These are phyloP conservation scores for Gymnorhina tibicen DNA, from an alignment of 2,113 vertebrate genomes.

Conservation along the genomic window DNA sequence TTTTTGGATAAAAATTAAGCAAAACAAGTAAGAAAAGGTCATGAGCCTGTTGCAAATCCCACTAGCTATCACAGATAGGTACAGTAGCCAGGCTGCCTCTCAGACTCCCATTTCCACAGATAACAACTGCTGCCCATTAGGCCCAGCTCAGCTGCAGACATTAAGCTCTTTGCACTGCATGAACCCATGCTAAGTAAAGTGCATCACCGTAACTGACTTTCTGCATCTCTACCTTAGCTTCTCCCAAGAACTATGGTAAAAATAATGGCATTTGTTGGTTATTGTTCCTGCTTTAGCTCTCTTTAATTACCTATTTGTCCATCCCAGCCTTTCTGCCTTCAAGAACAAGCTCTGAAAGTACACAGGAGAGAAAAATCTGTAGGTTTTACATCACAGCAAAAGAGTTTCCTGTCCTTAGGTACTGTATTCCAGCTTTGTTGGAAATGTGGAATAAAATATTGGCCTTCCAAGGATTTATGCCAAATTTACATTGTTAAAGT, in stretches of 20 bases:
- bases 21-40: conserved; percentile 26
- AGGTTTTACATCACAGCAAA: neutral
- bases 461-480: neutral
- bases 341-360: neutral
- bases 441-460: neutral
- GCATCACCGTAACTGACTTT: conserved; percentile 36
- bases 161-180: conserved; percentile 65
- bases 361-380: neutral
- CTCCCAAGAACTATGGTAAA: neutral
- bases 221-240: neutral
- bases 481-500: neutral
- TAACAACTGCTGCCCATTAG: conserved; percentile 56
- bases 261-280: conserved; percentile 15
- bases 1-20: conserved; percentile 1
- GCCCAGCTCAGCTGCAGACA: conserved; percentile 40
- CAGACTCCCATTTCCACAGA: conserved; percentile 31
- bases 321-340: neutral
- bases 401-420: neutral
- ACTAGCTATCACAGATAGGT: neutral
- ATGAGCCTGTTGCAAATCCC: neutral
- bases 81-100: neutral
- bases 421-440: neutral
- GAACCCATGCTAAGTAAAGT: conserved; percentile 58
- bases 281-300: neutral
- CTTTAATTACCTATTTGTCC: neutral